Conservation (phyloP, 1,140 invertebrate genomes). For the Brachionus rotundiformis region DNA sequence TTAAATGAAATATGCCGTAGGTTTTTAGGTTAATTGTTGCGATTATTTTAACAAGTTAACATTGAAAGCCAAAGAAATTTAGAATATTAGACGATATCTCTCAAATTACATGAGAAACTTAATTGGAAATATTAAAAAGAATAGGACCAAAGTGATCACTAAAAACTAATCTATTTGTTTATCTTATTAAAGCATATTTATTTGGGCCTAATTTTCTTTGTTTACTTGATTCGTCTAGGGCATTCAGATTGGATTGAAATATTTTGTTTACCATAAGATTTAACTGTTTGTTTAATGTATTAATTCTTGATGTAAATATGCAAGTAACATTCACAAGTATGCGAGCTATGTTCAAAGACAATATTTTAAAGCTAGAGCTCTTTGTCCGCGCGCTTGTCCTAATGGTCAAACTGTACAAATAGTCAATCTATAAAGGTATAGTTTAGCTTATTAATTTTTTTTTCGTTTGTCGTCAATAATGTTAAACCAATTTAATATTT, state of each 20-base stretch:
- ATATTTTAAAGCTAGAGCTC: neutral
- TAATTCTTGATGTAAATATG: constrained; percentile 48
- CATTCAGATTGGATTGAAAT: constrained; percentile 28
- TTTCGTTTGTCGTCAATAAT: constrained; percentile 10
- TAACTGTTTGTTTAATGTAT: constrained; percentile 40
- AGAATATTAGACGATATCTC: neutral
- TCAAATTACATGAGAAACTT: constrained; percentile 37
- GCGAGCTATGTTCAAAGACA: neutral
- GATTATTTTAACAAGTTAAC: neutral
- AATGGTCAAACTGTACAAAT: neutral
- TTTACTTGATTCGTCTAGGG: constrained; percentile 16
- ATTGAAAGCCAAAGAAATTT: neutral
- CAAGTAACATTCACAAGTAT: constrained; percentile 47
- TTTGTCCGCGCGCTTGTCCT: neutral
- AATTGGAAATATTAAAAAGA: neutral
- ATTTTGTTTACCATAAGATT: constrained; percentile 32
- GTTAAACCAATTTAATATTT: constrained; percentile 45
- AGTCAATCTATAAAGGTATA: neutral
- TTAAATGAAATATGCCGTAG: no score
- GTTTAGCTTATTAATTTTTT: constrained; percentile 45
- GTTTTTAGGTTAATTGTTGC: neutral
- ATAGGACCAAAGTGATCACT: neutral
- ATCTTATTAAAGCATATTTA: constrained; percentile 32
- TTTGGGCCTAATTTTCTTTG: neutral
- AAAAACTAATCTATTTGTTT: constrained; percentile 42